These are phyloP conservation scores for Sakesphorus luctuosus DNA, from an alignment of 2,113 vertebrate genomes.

Conservation along the genomic window DNA sequence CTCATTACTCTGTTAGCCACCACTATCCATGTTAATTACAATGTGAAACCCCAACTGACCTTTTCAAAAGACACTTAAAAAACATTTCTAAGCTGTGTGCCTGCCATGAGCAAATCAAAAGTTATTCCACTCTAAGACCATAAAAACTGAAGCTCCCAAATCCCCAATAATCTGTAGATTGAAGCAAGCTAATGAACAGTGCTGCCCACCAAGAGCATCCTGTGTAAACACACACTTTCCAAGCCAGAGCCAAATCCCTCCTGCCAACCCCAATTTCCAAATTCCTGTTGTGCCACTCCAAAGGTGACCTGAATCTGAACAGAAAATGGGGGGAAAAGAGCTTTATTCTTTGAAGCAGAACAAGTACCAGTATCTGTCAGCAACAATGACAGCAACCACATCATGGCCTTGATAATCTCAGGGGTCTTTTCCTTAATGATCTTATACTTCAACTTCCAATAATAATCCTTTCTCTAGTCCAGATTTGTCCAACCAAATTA, in stretches of 20 bases:
- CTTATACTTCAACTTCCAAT: neutral
- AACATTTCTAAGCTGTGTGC: neutral
- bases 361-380: neutral
- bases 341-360: neutral
- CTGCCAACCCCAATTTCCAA: neutral
- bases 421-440: neutral
- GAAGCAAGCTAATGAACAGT: neutral
- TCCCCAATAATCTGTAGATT: neutral
- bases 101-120: neutral
- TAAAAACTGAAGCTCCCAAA: neutral
- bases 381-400: neutral
- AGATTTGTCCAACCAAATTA: neutral
- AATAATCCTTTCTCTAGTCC: neutral
- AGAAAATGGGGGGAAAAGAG: neutral
- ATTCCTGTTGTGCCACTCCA: neutral
- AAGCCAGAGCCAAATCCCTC: neutral
- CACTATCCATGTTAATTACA: neutral
- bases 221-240: neutral
- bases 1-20: neutral
- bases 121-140: neutral
- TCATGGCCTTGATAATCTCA: neutral
- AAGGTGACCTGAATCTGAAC: neutral
- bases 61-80: neutral
- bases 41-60: neutral
- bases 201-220: neutral